These are phyloP conservation scores for Conus ventricosus DNA, from an alignment of 1,140 invertebrate genomes.

Conservation along the genomic window DNA sequence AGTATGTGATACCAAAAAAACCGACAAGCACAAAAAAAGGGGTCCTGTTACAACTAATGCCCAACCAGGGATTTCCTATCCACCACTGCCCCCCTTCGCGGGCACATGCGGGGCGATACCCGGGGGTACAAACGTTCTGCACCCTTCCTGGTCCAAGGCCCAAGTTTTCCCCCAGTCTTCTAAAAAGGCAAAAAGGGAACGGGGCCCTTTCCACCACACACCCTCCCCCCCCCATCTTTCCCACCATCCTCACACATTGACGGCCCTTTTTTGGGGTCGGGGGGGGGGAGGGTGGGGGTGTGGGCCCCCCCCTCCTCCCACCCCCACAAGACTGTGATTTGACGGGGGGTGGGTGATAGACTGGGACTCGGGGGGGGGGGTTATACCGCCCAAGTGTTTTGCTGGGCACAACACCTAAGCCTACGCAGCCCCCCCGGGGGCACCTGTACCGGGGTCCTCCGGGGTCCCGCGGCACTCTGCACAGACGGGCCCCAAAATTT, in stretches of 20 bases:
- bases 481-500: too few relatives aligned
- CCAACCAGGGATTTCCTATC: neutral
- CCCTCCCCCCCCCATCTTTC: neutral
- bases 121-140: neutral
- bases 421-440: neutral
- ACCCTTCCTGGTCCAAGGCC: neutral
- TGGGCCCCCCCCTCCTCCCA: slow-evolving; percentile 5
- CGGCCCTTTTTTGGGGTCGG: slow-evolving; percentile 9
- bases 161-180: neutral
- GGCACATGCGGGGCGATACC: neutral
- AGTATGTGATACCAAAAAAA: neutral
- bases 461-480: too few relatives aligned
- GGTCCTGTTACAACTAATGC: slow-evolving; percentile 2
- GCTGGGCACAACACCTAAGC: slow-evolving; percentile 4
- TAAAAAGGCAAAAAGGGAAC: neutral
- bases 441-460: neutral
- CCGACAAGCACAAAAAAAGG: neutral
- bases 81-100: neutral
- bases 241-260: neutral
- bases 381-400: neutral
- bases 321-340: neutral
- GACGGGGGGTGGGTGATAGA: neutral
- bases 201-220: too few relatives aligned
- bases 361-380: neutral
- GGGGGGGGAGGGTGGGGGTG: slow-evolving; percentile 1